Base-by-base conservation (phyloP, 2,113 vertebrate species). In the Nothobranchius furzeri region DNA sequence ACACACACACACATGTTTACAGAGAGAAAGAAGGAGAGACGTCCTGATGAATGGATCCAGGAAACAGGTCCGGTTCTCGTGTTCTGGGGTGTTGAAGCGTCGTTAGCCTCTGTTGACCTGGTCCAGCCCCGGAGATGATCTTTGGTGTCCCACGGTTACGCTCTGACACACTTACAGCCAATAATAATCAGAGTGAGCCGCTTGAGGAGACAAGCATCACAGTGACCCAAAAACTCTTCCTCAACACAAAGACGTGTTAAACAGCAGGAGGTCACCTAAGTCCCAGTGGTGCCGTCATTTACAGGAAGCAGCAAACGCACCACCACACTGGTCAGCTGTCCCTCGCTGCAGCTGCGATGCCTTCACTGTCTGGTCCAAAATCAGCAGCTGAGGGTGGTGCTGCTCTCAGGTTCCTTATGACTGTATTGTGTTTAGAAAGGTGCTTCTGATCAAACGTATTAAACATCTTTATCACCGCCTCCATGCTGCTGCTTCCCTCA, bases 91-190 rank as follows among this genome's bases (percentile, higher is more conserved):
- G 14, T 40, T 6, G 37, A 7, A 40, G 37, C 37, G 6, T 73
- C 66, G 76, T 81, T 85, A 79, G 64, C 81, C 73, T 74, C 69
- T 46, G 36, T 76, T 75, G 63, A 76, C 74, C 71, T 79, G 43
- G 0, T 51, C 58, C 57, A 65, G 36, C 85, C 70, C 78, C 81
- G 53, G 48, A 55, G 75, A 64, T 55, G 67, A 35, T 6, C 55
- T 78, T 82, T 69, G 46, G 77, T 85, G 74, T 83, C 78, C 86
- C 3, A 63, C 71, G 59, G 83, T 82, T 76, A 78, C 54, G 14
- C 62, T 76, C 46, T 86, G 84, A 88, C 86, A 88, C 75, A 88
- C 66, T 76, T 86, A 49, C 71, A 76, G 66, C 76, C 81, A 82
- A 86, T 84, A 76, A 81, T 82, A 86, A 86, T 88, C 83, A 87